A percentile compares a stretch with the other conserved stretches of the same genome.
These are phyloP conservation scores for Acleris literana DNA, from an alignment of 2,888 invertebrate genomes.

Conservation along the genomic window DNA sequence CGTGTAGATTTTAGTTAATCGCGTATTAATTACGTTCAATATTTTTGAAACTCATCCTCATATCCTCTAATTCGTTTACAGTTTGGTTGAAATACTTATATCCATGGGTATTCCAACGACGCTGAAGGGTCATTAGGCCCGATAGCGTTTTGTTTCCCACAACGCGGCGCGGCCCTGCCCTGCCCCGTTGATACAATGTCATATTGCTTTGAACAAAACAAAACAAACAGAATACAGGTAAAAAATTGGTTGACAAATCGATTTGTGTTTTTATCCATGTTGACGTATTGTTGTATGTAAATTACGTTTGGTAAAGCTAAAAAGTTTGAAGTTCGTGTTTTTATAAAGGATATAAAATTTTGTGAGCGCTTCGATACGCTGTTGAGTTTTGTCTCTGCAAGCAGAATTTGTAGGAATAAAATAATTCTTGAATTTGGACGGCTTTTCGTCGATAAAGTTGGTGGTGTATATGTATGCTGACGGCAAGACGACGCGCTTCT, in stretches of 20 bases:
- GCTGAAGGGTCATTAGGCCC: slow-evolving; percentile 28
- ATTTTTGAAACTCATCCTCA: background rate
- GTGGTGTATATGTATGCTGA: too few species aligned
- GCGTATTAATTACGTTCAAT: too few species aligned
- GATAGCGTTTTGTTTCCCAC: slow-evolving; percentile 23
- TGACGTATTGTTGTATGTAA: slow-evolving; percentile 19
- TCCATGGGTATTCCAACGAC: slow-evolving; percentile 9
- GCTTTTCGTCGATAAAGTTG: too few species aligned
- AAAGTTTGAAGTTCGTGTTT: slow-evolving; percentile 38
- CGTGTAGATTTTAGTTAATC: too few species aligned
- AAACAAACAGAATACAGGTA: slow-evolving; percentile 15
- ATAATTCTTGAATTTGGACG: too few species aligned
- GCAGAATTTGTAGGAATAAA: too few species aligned
- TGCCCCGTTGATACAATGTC: slow-evolving; percentile 9
- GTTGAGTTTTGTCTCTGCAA: too few species aligned
- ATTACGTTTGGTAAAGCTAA: slow-evolving; percentile 55
- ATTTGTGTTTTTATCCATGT: slow-evolving; percentile 1
- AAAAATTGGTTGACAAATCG: slow-evolving; percentile 11
- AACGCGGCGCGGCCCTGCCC: slow-evolving; percentile 3
- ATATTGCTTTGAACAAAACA: slow-evolving; percentile 11
- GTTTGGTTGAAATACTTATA: slow-evolving; percentile 21
- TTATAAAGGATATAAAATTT: background rate
- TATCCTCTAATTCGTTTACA: background rate
- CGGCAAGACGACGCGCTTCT: too few species aligned
- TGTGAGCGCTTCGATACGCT: too few species aligned